A percentile compares a stretch with the other conserved stretches of the same genome.
phyloP scores from a whole-genome alignment of 2,797 vertebrate species.

The Spinibarbus caldwelli region DNA sequence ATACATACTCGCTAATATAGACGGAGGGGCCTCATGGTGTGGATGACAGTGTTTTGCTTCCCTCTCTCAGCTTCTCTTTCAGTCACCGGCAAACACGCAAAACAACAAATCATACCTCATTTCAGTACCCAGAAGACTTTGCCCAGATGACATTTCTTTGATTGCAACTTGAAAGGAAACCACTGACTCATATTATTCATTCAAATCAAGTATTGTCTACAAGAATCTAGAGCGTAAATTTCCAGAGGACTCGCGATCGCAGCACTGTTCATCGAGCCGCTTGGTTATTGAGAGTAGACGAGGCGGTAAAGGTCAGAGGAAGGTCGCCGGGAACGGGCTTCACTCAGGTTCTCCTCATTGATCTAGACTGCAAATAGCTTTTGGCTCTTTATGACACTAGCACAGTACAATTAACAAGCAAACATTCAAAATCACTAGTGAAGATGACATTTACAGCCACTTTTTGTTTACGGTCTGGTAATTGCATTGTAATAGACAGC shows the following conservation, averaged over 20 bases:
- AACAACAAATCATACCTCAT: slow-evolving; percentile 35
- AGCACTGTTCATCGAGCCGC: not conserved
- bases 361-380: slow-evolving; percentile 12
- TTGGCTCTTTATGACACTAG: not conserved
- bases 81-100: not conserved
- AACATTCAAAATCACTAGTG: not conserved
- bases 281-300: slow-evolving; percentile 3
- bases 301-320: slow-evolving; percentile 20
- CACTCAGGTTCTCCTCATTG: slow-evolving; percentile 29
- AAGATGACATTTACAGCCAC: not conserved
- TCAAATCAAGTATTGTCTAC: not conserved
- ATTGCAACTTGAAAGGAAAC: slow-evolving; percentile 35
- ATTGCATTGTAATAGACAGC: not conserved
- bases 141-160: slow-evolving; percentile 26
- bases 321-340: slow-evolving; percentile 6
- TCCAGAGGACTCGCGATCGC: not conserved
- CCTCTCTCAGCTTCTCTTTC: not conserved
- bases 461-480: not conserved
- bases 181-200: slow-evolving; percentile 39
- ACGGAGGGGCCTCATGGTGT: not conserved
- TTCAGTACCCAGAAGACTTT: slow-evolving; percentile 12
- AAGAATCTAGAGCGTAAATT: slow-evolving; percentile 16
- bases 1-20: not conserved
- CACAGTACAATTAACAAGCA: too few relatives aligned
- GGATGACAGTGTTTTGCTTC: slow-evolving; percentile 14